Evolutionary conservation across 2,888 invertebrate species (phyloP), one percentile per base, ranked within the genome.

Genomic region (Cheilosia grossa): DNA sequence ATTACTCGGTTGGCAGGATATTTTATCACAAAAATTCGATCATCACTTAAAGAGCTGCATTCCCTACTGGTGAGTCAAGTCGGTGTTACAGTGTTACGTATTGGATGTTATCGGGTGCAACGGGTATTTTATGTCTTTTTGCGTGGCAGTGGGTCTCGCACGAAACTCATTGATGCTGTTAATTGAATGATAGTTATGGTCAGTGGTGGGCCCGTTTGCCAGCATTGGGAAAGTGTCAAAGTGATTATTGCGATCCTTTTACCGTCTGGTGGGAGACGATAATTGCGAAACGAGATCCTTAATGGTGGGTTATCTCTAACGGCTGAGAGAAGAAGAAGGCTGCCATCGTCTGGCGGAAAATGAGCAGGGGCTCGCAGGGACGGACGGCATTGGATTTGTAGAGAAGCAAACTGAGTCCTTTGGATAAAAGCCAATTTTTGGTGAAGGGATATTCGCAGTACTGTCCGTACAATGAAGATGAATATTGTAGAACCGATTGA

Each of bases 91-190:
- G 59, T 72, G 59, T 53, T 58, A 63, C 53, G 10, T 33, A 33
- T 59, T 24, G 44, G 44, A 51, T 44, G 37, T 44, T 49, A 59
- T 61, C 56, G 40, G 40, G 9, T 7, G 67, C 42, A 70, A 42
- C 58, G 51, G 58, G 47, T 47, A n/a, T 24, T 73, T 19, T 27
- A 56, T 66, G 37, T 61, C 51, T 58, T 64, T 59, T 69, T 73
- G 44, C 21, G n/a, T 66, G 53, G 27, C 24, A 17, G 44, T n/a
- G 37, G 27, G 15, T 56, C 21, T 13, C 5, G 7, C 13, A 7
- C 30, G 67, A 44, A 61, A 64, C 27, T 30, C 51, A 59, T 6
- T 77, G 82, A 70, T 63, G 63, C 75, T 37, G 74, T 49, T 69
- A 75, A 81, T 80, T 63, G 59, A 49, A 40, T 27, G 53, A 66